Conservation (phyloP, 2,888 invertebrate species). For the Synergus umbraculus region DNA sequence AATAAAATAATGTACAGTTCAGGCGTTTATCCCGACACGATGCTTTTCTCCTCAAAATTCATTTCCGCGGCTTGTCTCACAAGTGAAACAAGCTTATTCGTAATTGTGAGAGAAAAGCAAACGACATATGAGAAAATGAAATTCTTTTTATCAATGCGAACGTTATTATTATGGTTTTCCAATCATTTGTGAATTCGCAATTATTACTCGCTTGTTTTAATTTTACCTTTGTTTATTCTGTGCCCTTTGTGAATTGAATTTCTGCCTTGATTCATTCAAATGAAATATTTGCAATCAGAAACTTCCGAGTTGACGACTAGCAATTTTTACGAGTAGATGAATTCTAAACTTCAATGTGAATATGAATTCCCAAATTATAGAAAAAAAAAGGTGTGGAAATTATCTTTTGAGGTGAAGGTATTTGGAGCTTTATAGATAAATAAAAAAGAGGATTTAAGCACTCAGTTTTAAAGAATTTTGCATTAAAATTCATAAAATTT, state of each 20-base stretch:
- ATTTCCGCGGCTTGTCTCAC: neutral
- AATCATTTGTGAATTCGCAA: neutral
- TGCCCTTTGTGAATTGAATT: neutral
- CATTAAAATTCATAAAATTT: no score
- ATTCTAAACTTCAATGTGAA: no score
- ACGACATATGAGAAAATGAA: neutral
- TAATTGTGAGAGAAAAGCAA: neutral
- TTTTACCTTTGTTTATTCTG: neutral
- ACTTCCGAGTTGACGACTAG: no score
- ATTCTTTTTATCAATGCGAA: neutral
- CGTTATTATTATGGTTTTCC: neutral
- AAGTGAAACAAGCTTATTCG: neutral
- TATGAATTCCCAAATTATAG: no score
- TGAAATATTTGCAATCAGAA: neutral
- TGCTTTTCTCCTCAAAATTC: neutral
- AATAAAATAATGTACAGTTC: slow-evolving; percentile 18
- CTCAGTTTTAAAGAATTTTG: no score
- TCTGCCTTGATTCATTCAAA: neutral
- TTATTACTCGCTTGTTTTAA: neutral
- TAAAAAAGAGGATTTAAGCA: no score
- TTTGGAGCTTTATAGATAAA: no score
- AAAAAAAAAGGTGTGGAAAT: no score
- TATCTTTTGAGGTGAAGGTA: no score
- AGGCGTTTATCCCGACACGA: neutral
- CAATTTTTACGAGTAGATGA: no score